These are phyloP conservation scores for Tachystola acroxantha DNA, from an alignment of 2,888 invertebrate genomes.

Conservation along the genomic window DNA sequence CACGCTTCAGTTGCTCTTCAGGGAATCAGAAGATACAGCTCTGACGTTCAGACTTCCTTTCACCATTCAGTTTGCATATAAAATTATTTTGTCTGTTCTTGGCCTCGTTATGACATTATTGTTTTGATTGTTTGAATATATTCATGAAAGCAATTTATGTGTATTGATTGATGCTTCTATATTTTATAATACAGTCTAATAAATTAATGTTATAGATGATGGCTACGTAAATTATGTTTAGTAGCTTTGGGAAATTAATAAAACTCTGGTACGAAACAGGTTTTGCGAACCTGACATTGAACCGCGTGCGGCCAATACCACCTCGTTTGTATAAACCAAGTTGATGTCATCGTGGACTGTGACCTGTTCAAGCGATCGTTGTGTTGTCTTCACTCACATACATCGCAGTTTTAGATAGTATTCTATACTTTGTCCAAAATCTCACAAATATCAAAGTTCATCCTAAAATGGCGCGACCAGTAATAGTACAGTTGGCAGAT, in stretches of 20 bases:
- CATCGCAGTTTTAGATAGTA: no score
- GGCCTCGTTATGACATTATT: slow-evolving; percentile 32
- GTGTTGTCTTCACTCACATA: no score
- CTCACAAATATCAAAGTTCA: slow-evolving; percentile 31
- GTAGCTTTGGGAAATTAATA: no score
- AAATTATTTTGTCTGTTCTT: slow-evolving; percentile 38
- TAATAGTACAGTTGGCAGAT: slow-evolving; percentile 61
- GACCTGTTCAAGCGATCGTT: background rate
- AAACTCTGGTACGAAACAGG: no score
- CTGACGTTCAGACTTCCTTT: slow-evolving; percentile 33
- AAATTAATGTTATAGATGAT: no score
- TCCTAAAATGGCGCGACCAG: slow-evolving; percentile 45
- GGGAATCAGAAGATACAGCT: slow-evolving; percentile 14
- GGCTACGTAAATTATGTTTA: no score
- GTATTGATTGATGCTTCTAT: background rate
- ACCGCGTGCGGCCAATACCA: slow-evolving; percentile 5
- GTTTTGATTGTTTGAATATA: slow-evolving; percentile 19
- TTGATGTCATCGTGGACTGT: slow-evolving; percentile 3
- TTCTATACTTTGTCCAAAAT: background rate
- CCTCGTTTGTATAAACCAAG: background rate
- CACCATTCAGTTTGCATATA: slow-evolving; percentile 32
- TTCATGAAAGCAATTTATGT: slow-evolving; percentile 8
- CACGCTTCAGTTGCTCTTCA: slow-evolving; percentile 16
- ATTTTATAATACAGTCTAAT: background rate
- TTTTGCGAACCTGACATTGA: slow-evolving; percentile 5